phyloP scores from a whole-genome alignment of 2,113 vertebrate species.

The Myrmecobius fasciatus region DNA sequence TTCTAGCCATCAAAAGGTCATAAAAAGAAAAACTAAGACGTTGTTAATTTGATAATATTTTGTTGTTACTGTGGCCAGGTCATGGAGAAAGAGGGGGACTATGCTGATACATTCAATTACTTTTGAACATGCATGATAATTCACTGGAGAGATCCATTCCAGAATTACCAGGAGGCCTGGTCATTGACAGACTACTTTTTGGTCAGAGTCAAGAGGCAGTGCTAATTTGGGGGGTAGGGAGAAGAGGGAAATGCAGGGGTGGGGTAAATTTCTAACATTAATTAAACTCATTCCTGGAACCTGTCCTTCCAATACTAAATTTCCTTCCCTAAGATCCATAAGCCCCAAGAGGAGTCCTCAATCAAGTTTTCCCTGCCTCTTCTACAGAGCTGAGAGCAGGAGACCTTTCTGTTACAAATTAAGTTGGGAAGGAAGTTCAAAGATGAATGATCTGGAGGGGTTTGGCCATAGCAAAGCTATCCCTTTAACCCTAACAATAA shows the following conservation, averaged over 20 bases:
- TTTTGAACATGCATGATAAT: conserved; percentile 7
- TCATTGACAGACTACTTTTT: not conserved
- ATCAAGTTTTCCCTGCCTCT: conserved; percentile 34
- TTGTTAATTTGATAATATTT: conserved; percentile 1
- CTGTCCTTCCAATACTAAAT: conserved; percentile 14
- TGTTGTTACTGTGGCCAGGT: not conserved
- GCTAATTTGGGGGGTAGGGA: not conserved
- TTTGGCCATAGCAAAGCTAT: conserved; percentile 46
- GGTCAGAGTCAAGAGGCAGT: not conserved
- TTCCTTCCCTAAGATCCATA: conserved; percentile 5
- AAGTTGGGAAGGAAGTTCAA: conserved; percentile 24
- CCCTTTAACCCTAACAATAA: conserved; percentile 17
- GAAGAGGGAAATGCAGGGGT: not conserved
- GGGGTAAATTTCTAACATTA: conserved; percentile 5
- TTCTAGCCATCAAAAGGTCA: conserved; percentile 36
- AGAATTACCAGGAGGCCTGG: not conserved
- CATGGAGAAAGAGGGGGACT: conserved; percentile 12
- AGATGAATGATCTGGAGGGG: conserved; percentile 31
- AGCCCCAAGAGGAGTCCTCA: not conserved
- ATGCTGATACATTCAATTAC: conserved; percentile 21
- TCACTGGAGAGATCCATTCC: not conserved
- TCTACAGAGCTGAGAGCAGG: conserved; percentile 3
- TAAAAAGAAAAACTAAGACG: conserved; percentile 46
- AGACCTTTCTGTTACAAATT: conserved; percentile 34
- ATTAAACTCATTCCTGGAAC: not conserved